phyloP scores from a whole-genome alignment of 2,888 invertebrate species.

The Notocelia uddmanniana region DNA sequence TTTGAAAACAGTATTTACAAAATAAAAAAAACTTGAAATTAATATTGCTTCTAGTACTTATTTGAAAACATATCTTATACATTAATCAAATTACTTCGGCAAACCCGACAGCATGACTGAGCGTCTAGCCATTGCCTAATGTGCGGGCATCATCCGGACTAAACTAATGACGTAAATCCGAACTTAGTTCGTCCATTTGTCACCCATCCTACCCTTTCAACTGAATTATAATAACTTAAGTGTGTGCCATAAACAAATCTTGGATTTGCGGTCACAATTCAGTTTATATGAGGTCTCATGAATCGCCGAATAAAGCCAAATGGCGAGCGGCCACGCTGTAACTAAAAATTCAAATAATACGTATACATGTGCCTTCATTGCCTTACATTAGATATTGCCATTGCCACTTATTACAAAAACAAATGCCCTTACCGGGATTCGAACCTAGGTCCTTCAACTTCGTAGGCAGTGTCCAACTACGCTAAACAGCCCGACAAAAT shows the following conservation, averaged over 20 bases:
- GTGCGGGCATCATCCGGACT: constrained; percentile 24
- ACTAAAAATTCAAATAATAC: background rate
- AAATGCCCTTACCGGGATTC: no score
- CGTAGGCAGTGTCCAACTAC: no score
- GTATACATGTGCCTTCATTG: no score
- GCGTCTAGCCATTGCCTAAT: constrained; percentile 13
- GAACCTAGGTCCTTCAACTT: no score
- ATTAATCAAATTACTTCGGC: background rate
- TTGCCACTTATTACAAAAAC: no score
- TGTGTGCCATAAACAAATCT: background rate
- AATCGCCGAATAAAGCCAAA: background rate
- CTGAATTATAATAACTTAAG: constrained; percentile 17
- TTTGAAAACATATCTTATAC: background rate
- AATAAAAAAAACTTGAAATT: no score
- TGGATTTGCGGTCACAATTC: background rate
- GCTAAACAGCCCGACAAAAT: no score
- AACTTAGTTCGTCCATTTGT: constrained; percentile 14
- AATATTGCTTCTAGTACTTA: background rate
- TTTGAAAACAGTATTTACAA: no score
- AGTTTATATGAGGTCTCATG: background rate
- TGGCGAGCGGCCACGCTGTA: background rate
- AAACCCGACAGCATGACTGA: background rate
- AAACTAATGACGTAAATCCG: constrained; percentile 23
- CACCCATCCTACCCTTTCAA: constrained; percentile 25
- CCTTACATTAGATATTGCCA: no score